These are phyloP conservation scores for Carduelis carduelis DNA, from an alignment of 2,797 vertebrate species.

Conservation along the genomic window DNA sequence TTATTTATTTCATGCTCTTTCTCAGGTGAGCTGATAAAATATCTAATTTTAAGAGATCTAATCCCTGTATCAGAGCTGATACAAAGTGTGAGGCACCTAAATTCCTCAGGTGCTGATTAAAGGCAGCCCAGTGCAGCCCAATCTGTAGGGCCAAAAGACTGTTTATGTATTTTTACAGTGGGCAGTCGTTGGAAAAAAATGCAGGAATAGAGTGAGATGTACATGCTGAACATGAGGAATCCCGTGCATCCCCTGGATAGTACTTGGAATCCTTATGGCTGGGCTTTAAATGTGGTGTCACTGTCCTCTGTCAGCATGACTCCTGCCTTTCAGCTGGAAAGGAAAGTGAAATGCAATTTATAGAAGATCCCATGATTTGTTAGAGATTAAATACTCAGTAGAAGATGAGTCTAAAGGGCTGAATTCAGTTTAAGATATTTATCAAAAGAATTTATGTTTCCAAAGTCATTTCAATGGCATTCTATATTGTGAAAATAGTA, in stretches of 20 bases:
- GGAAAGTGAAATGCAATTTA: background rate
- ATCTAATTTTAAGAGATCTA: background rate
- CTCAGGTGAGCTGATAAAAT: background rate
- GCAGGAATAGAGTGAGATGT: background rate
- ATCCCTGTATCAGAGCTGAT: background rate
- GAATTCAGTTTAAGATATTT: background rate
- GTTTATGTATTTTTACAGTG: background rate
- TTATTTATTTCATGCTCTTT: background rate
- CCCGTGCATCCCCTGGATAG: background rate
- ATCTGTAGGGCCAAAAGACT: background rate
- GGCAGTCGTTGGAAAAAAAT: background rate
- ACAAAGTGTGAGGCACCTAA: background rate
- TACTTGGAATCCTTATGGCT: background rate
- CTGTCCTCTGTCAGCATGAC: background rate
- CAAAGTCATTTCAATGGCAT: background rate
- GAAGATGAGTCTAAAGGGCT: background rate
- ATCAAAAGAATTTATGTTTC: background rate
- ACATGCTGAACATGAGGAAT: background rate
- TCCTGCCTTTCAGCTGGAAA: background rate
- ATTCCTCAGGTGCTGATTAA: background rate
- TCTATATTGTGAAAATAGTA: background rate
- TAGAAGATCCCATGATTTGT: background rate
- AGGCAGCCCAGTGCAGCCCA: fast-evolving
- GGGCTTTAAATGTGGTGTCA: background rate
- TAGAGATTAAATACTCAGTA: background rate